Base-by-base conservation (phyloP, 2,888 invertebrate genomes). In the Podotricha telesiphe region DNA sequence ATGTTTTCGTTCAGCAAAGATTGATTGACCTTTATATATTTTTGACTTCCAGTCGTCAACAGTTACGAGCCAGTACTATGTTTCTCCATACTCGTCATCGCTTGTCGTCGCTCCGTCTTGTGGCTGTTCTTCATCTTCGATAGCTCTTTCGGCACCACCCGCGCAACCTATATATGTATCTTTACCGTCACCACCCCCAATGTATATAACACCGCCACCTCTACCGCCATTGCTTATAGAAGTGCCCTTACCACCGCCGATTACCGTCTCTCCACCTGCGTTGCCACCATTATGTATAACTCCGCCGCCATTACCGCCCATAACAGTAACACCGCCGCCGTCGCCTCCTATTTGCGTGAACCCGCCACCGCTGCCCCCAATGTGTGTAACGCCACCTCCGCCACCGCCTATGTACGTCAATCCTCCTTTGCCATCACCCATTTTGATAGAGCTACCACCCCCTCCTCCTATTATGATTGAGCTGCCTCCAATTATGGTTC, bases 321-420 rank as follows among this genome's bases (percentile, higher is more conserved):
- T 92, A n/a, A 86, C 87, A 45, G 79, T 89, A 1, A 83, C 82
- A 0, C 87, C 87, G 0, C 90, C 91, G 0, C 74, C 80, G 5
- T 82, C 82, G 0, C 89, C 89, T 0, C 76, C 87, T 3, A 82
- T 90, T 79, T 86, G 82, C 50, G 79, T 90, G 4, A 85, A 82
- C 37, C 86, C 88, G 5, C 78, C 74, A 15, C 76, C 76, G n/a
- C 55, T 72, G 37, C 79, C 80, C 0, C 82, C 90, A 11, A 82
- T 91, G 68, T 73, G 87, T 5, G 86, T 91, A 13, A 88, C 88
- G 72, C 79, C 89, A 22, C 90, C 90, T 13, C 76, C 83, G 17
- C 86, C 88, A 15, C 80, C 80, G 0, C 64, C 78, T 17, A 73
- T 81, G 73, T 73, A 75, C 51, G 71, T 81, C 0, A 77, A 77